These are phyloP conservation scores for Eupeodes latifasciatus DNA, from an alignment of 2,888 invertebrate species.

Conservation along the genomic window DNA sequence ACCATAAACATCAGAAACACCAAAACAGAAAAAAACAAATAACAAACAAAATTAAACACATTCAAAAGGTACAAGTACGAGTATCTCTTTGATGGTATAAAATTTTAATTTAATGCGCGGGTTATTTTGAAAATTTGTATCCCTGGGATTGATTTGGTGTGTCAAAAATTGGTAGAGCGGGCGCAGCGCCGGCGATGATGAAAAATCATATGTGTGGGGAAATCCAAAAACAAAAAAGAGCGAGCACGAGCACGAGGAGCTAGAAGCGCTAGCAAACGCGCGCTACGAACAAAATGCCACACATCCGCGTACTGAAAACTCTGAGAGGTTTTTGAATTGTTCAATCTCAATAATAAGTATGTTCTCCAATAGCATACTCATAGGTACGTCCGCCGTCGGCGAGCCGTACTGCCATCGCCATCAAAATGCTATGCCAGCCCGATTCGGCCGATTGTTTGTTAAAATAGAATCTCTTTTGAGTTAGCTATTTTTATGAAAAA, in stretches of 20 bases:
- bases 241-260: slow-evolving; percentile 5
- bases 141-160: slow-evolving; percentile 35
- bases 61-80: neutral
- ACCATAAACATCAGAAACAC: neutral
- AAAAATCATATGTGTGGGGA: slow-evolving; percentile 28
- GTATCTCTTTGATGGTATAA: neutral
- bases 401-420: too few species aligned
- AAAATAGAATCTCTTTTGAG: slow-evolving; percentile 68
- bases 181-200: neutral
- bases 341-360: slow-evolving; percentile 12
- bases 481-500: slow-evolving; percentile 68
- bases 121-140: slow-evolving; percentile 22
- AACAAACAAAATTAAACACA: slow-evolving; percentile 15
- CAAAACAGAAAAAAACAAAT: neutral
- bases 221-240: slow-evolving; percentile 10
- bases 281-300: slow-evolving; percentile 49
- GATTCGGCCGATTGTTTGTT: slow-evolving; percentile 53
- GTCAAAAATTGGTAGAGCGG: neutral
- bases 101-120: slow-evolving; percentile 22
- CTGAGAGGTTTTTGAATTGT: slow-evolving; percentile 32
- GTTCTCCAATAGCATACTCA: slow-evolving; percentile 7
- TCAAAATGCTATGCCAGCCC: too few species aligned
- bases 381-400: too few species aligned
- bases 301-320: slow-evolving; percentile 63
- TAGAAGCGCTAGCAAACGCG: slow-evolving; percentile 37